A percentile compares a stretch with the other conserved stretches of the same genome.
Conservation (phyloP, 2,113 vertebrate species). For the Megalops atlanticus region DNA sequence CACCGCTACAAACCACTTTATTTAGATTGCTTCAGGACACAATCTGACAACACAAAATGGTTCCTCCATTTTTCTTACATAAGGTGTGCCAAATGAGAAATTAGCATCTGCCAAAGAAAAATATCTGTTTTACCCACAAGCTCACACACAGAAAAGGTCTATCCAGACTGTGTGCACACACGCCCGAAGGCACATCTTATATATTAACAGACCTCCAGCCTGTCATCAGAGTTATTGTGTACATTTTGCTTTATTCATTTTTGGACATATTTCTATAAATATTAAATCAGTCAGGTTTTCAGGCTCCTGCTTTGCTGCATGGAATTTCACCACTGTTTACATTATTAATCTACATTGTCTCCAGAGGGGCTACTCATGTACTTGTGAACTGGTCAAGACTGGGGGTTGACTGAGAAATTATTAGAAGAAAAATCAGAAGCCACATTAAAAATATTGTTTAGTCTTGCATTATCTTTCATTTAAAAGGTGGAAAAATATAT, state of each 20-base stretch:
- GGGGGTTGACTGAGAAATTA: not conserved
- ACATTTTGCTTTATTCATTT: conserved; percentile 55
- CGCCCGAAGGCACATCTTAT: conserved; percentile 48
- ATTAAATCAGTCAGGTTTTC: conserved; percentile 63
- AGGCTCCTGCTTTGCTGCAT: conserved; percentile 49
- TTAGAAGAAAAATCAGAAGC: not conserved
- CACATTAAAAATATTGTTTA: too few relatives aligned
- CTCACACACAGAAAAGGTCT: not conserved
- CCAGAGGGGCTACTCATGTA: not conserved
- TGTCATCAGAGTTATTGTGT: conserved; percentile 56
- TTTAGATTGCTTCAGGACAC: not conserved
- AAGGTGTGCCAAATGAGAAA: not conserved
- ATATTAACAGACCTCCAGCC: conserved; percentile 51
- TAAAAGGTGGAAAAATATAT: too few relatives aligned
- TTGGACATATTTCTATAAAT: conserved; percentile 68
- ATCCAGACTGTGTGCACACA: conserved; percentile 8
- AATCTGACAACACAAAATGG: not conserved
- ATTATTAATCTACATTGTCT: conserved; percentile 61
- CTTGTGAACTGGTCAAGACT: conserved; percentile 39
- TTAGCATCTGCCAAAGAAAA: not conserved
- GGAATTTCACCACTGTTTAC: conserved; percentile 54
- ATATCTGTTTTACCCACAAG: not conserved
- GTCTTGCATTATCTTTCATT: too few relatives aligned
- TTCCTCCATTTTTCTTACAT: too few relatives aligned
- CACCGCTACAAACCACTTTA: not conserved